A percentile compares a stretch with the other conserved stretches of the same genome.
These are phyloP conservation scores for Cheumatopsyche charites DNA, from an alignment of 1,140 invertebrate species.

Conservation along the genomic window DNA sequence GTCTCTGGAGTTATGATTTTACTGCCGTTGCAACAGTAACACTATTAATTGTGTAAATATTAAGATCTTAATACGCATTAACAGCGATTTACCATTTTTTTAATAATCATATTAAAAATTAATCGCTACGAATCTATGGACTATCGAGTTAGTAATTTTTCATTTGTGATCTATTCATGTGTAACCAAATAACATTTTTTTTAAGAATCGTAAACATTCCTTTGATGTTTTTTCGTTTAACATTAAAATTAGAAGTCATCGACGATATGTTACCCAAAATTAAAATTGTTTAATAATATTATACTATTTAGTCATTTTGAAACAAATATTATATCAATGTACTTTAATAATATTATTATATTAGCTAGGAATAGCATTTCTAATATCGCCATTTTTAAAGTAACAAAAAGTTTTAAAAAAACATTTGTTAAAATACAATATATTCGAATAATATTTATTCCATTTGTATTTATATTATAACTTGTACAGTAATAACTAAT, in stretches of 20 bases:
- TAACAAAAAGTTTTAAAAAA: slow-evolving; percentile 5
- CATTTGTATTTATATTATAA: neutral
- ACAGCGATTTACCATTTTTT: too few species aligned
- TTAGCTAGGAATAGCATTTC: neutral
- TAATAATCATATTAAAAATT: too few species aligned
- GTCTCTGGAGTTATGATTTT: too few species aligned
- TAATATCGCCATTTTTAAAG: neutral
- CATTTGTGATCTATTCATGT: neutral
- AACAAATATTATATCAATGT: slow-evolving; percentile 4
- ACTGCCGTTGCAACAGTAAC: too few species aligned
- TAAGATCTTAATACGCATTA: too few species aligned
- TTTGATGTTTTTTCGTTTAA: neutral
- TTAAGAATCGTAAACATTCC: neutral
- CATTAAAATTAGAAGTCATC: neutral
- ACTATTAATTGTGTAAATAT: too few species aligned
- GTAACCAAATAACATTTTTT: neutral
- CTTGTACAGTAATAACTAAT: neutral
- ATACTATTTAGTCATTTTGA: neutral
- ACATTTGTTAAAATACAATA: neutral
- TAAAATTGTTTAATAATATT: neutral
- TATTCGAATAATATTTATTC: neutral
- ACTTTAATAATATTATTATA: neutral
- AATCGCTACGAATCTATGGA: too few species aligned
- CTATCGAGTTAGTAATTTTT: too few species aligned
- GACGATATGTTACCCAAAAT: slow-evolving; percentile 11